phyloP scores from a whole-genome alignment of 2,888 invertebrate species.

The Trichogramma evanescens region DNA sequence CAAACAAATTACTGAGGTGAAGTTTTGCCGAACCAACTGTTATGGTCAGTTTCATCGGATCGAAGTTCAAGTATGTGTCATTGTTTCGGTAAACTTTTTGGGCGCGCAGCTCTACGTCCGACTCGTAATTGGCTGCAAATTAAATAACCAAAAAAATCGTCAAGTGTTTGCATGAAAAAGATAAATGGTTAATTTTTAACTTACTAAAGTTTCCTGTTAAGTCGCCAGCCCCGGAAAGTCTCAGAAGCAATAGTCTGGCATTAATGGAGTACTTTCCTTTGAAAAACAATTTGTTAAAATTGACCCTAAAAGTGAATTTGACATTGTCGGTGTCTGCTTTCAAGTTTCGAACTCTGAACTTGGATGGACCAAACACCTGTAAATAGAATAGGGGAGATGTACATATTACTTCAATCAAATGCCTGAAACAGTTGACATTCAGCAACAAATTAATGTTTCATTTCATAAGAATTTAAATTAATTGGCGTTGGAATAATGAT shows the following conservation, averaged over 20 bases:
- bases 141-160: slow-evolving; percentile 9
- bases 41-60: slow-evolving; percentile 58
- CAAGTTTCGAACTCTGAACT: slow-evolving; percentile 35
- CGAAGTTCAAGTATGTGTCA: slow-evolving; percentile 57
- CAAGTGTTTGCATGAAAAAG: background rate
- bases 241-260: slow-evolving; percentile 58
- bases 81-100: slow-evolving; percentile 53
- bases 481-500: background rate
- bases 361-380: slow-evolving; percentile 40
- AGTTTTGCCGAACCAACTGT: slow-evolving; percentile 57
- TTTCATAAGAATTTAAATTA: background rate
- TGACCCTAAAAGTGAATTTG: slow-evolving; percentile 57
- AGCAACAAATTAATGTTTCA: background rate
- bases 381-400: background rate
- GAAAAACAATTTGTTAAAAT: slow-evolving; percentile 56
- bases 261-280: slow-evolving; percentile 64
- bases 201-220: slow-evolving; percentile 63
- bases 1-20: slow-evolving; percentile 61
- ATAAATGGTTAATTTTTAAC: slow-evolving; percentile 34
- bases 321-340: slow-evolving; percentile 56
- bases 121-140: slow-evolving; percentile 58
- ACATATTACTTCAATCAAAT: background rate
- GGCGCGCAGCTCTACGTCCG: slow-evolving; percentile 60
- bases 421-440: background rate
- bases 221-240: slow-evolving; percentile 59